Evolutionary conservation across 2,888 invertebrate species (phyloP), one percentile per base, ranked within the genome.

Genomic region (Polyploca ridens): DNA sequence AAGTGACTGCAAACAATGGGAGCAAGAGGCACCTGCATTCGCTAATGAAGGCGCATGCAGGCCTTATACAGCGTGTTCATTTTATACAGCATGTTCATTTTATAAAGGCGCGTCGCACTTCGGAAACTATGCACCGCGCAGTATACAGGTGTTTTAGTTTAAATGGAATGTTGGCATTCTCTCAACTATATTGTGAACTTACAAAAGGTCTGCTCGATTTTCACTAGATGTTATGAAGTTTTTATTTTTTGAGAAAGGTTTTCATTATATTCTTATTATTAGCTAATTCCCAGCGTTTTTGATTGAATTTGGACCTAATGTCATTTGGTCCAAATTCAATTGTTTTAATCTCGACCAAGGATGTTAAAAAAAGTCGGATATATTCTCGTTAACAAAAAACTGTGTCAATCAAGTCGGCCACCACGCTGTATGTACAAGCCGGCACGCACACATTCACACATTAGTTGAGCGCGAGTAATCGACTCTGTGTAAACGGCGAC

Each of bases 81-180:
- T 27, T 58, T 54, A 69, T 67, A 69, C 66, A 72, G 63, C 61
- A 33, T 70, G 68, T 66, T 70, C 67, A 69, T 67, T 74, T 69
- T 68, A 66, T 65, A 58, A 65, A 27, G 33, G 8, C 41, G 54
- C 41, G 54, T 54, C 62, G 35, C 33, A 16, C 27, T 35, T 54
- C 33, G 16, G 16, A 13, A 35, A 54, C 62, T 57, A 54, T 54
- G 33, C 49, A 33, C 46, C 33, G 13, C 44, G 44, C 49, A 13
- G 5, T 57, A 16, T 33, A 35, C 68, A 68, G 67, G 46, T 66
- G 68, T 72, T 70, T 72, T 74, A 71, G 73, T 75, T 75, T 72
- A 67, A 54, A 38, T 35, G 75, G 75, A 74, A 76, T 76, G 75
- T 71, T 73, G 74, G 69, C 71, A 73, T 72, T 74, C 73, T 70